phyloP scores from a whole-genome alignment of 2,888 invertebrate genomes.

The Adelphocoris suturalis region DNA sequence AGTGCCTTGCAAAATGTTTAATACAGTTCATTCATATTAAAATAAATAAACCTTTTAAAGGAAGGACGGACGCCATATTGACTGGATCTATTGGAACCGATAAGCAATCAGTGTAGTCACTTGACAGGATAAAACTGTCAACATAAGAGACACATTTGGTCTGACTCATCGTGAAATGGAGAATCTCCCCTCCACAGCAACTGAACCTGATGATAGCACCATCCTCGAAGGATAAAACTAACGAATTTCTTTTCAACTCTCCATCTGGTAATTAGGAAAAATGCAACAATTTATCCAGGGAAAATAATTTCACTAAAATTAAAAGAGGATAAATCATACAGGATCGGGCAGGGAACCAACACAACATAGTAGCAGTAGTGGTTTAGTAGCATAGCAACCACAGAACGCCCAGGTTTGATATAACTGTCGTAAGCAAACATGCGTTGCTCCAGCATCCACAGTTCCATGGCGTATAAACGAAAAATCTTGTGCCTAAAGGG shows the following conservation, averaged over 20 bases:
- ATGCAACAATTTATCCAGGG: not conserved
- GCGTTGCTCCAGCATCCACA: too few species aligned
- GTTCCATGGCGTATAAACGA: too few species aligned
- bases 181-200: conserved; percentile 31
- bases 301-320: not conserved
- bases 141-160: conserved; percentile 10
- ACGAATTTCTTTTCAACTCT: not conserved
- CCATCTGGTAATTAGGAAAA: not conserved
- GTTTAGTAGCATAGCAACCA: not conserved
- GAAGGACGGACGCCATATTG: not conserved
- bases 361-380: not conserved
- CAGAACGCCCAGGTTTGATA: too few species aligned
- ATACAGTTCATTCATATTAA: too few species aligned
- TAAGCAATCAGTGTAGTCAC: conserved; percentile 47
- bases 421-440: too few species aligned
- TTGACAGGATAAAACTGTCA: not conserved
- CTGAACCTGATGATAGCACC: conserved; percentile 49
- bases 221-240: conserved; percentile 48
- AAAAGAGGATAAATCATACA: too few species aligned
- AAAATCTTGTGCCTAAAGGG: too few species aligned
- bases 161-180: not conserved
- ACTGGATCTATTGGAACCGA: not conserved
- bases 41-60: conserved; percentile 57
- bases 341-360: too few species aligned
- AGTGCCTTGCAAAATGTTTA: too few species aligned